phyloP scores from a whole-genome alignment of 1,140 invertebrate genomes.

The Drosophila rufa region DNA sequence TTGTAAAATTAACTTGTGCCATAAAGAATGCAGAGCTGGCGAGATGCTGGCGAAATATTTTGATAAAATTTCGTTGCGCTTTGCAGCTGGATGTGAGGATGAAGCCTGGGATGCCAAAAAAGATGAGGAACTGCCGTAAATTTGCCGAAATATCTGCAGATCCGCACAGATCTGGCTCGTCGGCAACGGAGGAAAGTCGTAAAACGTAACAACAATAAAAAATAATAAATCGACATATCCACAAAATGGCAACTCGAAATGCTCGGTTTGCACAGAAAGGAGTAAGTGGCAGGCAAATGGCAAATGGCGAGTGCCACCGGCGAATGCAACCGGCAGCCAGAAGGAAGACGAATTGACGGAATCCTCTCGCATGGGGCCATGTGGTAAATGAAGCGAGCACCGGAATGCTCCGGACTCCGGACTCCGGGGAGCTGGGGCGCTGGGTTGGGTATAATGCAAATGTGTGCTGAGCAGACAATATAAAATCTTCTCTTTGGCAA shows the following conservation, averaged over 20 bases:
- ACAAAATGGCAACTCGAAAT: conserved; percentile 76
- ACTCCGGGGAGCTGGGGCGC: not conserved
- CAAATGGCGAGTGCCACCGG: conserved; percentile 7
- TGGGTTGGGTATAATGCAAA: conserved; percentile 38
- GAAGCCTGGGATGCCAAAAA: conserved; percentile 41
- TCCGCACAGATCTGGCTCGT: conserved; percentile 53
- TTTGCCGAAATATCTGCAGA: conserved; percentile 63
- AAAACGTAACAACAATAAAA: conserved; percentile 85
- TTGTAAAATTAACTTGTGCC: conserved; percentile 73
- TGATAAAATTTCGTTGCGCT: conserved; percentile 51
- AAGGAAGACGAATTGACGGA: conserved; percentile 57
- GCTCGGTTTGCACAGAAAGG: conserved; percentile 68
- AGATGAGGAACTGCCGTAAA: conserved; percentile 53
- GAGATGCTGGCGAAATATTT: conserved; percentile 58
- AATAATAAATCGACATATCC: conserved; percentile 85
- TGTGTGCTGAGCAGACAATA: conserved; percentile 48
- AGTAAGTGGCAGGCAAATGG: conserved; percentile 48
- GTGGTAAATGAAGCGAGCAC: conserved; percentile 64
- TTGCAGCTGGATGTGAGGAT: conserved; percentile 33
- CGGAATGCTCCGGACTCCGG: conserved; percentile 29
- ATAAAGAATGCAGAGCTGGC: conserved; percentile 54
- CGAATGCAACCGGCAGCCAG: conserved; percentile 4
- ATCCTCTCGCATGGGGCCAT: conserved; percentile 52
- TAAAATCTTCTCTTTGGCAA: conserved; percentile 48
- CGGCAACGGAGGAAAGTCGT: conserved; percentile 65